phyloP scores from a whole-genome alignment of 2,113 vertebrate genomes.

The Condylura cristata region DNA sequence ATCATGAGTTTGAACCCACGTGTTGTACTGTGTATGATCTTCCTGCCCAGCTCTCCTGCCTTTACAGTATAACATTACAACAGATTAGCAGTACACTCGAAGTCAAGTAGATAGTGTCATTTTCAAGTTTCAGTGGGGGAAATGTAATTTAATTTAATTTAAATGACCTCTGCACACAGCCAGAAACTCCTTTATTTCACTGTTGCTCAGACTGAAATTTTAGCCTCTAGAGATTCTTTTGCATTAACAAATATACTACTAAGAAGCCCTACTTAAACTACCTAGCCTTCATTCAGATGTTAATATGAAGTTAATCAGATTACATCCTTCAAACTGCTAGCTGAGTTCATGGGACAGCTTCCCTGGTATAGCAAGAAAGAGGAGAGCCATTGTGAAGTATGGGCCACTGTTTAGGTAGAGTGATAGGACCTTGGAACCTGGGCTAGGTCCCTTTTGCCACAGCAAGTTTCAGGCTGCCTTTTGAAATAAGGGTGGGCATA shows the following conservation, averaged over 20 bases:
- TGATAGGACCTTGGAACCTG: background rate
- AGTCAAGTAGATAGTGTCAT: background rate
- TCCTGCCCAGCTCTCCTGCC: background rate
- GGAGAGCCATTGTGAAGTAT: background rate
- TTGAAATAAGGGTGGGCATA: background rate
- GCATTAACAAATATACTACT: background rate
- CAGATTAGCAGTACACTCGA: background rate
- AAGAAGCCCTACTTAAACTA: background rate
- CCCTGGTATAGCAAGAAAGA: background rate
- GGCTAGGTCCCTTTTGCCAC: background rate
- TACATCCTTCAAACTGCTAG: background rate
- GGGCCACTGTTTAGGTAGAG: background rate
- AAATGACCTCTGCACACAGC: background rate
- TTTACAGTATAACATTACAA: background rate
- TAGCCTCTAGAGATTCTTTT: conserved; percentile 8
- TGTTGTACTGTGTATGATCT: background rate
- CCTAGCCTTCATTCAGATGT: background rate
- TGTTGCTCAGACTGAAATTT: conserved; percentile 9
- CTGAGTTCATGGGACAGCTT: background rate
- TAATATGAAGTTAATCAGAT: conserved; percentile 41
- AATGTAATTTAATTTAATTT: background rate
- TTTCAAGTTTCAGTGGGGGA: background rate
- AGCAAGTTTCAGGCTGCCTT: background rate
- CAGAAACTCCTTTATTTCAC: conserved; percentile 24
- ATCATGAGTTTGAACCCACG: background rate